Conservation (phyloP, 2,113 vertebrate genomes). For the Odocoileus hemionus region DNA sequence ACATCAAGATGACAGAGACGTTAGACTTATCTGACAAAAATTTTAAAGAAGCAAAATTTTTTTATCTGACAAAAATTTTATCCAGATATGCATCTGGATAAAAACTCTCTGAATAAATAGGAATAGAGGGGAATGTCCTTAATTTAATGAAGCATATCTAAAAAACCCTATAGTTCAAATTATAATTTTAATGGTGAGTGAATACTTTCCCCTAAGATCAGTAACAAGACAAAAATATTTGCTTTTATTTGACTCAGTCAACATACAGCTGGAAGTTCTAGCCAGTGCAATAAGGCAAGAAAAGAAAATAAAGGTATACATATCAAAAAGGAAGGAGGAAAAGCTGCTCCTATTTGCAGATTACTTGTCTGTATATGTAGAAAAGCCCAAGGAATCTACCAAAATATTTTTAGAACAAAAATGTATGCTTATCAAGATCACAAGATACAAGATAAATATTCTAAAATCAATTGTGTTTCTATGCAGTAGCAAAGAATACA, state of each 20-base stretch:
- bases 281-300: not conserved
- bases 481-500: not conserved
- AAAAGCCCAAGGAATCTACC: not conserved
- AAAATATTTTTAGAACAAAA: not conserved
- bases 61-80: not conserved
- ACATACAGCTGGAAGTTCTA: not conserved
- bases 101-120: not conserved
- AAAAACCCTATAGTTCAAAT: not conserved
- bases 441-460: not conserved
- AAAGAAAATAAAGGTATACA: not conserved
- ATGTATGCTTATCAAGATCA: not conserved
- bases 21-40: not conserved
- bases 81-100: not conserved
- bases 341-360: not conserved
- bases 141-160: not conserved
- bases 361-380: not conserved
- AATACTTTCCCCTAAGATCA: not conserved
- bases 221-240: not conserved
- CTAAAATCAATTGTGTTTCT: not conserved
- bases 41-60: not conserved
- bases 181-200: not conserved
- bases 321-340: not conserved
- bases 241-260: not conserved
- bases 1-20: not conserved
- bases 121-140: not conserved